Percentiles rank a stretch among this genome's conserved stretches.
phyloP scores from a whole-genome alignment of 2,113 vertebrate species.

The Labeo rohita region DNA sequence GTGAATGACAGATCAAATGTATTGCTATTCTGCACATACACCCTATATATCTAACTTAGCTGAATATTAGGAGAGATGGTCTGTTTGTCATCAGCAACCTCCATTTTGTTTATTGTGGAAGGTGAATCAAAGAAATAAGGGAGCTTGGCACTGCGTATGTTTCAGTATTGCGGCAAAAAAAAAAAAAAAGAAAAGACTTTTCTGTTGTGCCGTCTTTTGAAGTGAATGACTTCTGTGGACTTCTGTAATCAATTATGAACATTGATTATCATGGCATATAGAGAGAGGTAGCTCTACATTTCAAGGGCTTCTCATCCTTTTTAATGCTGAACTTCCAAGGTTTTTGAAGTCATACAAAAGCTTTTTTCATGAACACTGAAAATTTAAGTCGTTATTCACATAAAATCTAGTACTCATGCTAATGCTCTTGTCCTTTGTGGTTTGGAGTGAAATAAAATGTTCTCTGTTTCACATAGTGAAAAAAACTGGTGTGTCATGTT shows the following conservation, averaged over 20 bases:
- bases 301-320: conserved; percentile 3
- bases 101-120: conserved; percentile 26
- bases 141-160: background rate
- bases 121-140: background rate
- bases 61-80: conserved; percentile 10
- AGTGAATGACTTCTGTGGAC: background rate
- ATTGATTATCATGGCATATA: background rate
- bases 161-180: background rate
- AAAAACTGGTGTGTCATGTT: background rate
- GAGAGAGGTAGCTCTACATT: background rate
- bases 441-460: no score
- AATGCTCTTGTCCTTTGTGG: no score
- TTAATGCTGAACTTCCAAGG: background rate
- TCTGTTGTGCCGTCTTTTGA: background rate
- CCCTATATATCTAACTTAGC: conserved; percentile 8
- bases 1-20: conserved; percentile 22
- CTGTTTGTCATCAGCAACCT: conserved; percentile 11
- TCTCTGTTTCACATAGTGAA: background rate
- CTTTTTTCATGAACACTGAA: background rate
- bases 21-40: background rate
- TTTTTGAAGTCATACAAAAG: background rate
- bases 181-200: background rate
- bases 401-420: background rate
- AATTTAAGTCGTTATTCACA: background rate
- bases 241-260: background rate